phyloP scores from a whole-genome alignment of 2,888 invertebrate species.

The Cephus sareptanus region DNA sequence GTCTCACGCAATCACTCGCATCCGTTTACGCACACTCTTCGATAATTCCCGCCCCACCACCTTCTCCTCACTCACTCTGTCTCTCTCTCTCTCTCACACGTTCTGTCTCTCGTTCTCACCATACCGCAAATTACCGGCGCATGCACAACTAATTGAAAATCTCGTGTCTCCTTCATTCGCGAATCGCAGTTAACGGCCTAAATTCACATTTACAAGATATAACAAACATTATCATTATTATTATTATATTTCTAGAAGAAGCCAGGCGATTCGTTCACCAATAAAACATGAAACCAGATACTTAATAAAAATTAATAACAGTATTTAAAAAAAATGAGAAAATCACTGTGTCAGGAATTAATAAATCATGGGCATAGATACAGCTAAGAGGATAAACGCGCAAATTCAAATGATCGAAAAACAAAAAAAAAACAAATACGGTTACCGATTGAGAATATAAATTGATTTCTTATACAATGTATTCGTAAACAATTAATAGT shows the following conservation, averaged over 20 bases:
- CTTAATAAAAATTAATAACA: no score
- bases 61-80: neutral
- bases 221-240: neutral
- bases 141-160: no score
- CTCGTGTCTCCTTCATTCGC: neutral
- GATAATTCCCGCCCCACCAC: neutral
- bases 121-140: neutral
- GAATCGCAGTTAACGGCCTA: neutral
- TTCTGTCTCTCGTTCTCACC: neutral
- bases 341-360: neutral
- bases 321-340: no score
- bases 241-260: neutral
- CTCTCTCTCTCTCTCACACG: neutral
- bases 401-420: neutral
- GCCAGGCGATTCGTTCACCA: no score
- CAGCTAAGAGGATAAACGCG: neutral
- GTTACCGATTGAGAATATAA: neutral
- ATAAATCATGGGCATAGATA: neutral
- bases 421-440: no score
- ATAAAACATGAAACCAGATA: no score
- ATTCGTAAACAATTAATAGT: neutral
- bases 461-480: neutral
- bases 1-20: neutral
- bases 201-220: neutral
- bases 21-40: neutral